Evolutionary conservation across 2,888 invertebrate genomes (phyloP).

Genomic region (Sphaeridia pumilis): DNA sequence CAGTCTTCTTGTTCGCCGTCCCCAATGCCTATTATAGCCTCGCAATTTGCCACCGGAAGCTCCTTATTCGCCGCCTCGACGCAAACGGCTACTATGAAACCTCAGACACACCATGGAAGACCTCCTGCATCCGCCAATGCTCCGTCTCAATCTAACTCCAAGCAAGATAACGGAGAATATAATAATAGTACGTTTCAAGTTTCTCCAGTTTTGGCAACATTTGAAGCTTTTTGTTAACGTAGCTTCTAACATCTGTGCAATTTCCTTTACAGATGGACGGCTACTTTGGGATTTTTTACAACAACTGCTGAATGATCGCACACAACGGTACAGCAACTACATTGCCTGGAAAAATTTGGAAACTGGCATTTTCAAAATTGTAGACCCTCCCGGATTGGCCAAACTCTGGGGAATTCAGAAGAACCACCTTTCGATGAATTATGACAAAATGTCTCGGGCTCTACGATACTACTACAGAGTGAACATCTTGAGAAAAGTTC

Average conservation of each 20-base stretch:
- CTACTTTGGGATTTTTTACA: slow-evolving; percentile 93
- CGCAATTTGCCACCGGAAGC: too few relatives aligned
- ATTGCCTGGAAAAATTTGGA: slow-evolving; percentile 92
- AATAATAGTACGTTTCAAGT: slow-evolving; percentile 33
- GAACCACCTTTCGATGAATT: slow-evolving; percentile 93
- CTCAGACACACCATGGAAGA: too few relatives aligned
- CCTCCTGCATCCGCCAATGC: too few relatives aligned
- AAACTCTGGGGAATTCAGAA: slow-evolving; percentile 97
- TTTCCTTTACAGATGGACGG: slow-evolving; percentile 78
- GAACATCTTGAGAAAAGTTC: slow-evolving; percentile 87
- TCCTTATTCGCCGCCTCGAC: too few relatives aligned
- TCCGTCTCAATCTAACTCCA: too few relatives aligned
- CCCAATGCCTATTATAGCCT: too few relatives aligned
- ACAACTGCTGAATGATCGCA: slow-evolving; percentile 82
- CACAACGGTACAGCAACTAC: slow-evolving; percentile 76
- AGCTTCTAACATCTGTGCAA: too few relatives aligned
- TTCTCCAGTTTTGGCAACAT: too few relatives aligned
- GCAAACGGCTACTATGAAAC: too few relatives aligned
- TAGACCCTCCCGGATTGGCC: slow-evolving; percentile 85
- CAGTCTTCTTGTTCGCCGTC: slow-evolving; percentile 35
- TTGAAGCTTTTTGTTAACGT: too few relatives aligned
- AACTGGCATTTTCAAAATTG: slow-evolving; percentile 88
- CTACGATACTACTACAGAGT: slow-evolving; percentile 91
- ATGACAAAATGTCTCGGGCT: slow-evolving; percentile 93
- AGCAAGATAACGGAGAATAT: slow-evolving; percentile 35